phyloP scores from a whole-genome alignment of 2,797 vertebrate genomes.

The Intellagama lesueurii region DNA sequence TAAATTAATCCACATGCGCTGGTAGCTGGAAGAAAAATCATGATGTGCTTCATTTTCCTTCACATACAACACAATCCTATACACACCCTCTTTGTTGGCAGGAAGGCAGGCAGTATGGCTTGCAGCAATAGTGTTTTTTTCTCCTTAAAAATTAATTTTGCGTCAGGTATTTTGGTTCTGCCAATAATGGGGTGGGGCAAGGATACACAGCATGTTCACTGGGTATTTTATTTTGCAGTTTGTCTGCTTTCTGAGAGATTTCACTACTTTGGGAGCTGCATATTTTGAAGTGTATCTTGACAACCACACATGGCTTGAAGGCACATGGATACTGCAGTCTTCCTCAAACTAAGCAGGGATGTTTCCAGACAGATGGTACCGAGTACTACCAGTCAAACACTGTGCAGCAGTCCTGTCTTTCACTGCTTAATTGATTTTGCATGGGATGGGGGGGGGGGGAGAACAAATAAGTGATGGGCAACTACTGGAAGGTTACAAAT shows the following conservation, averaged over 20 bases:
- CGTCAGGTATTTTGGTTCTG: not conserved
- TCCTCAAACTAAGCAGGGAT: not conserved
- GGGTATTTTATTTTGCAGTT: not conserved
- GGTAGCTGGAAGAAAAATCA: not conserved
- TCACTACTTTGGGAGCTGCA: not conserved
- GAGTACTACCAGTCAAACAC: not conserved
- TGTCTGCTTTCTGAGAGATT: not conserved
- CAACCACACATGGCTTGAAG: not conserved
- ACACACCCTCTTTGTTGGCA: not conserved
- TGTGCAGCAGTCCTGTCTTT: not conserved
- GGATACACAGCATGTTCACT: not conserved
- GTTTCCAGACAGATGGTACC: not conserved
- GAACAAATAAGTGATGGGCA: not conserved
- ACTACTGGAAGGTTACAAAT: not conserved
- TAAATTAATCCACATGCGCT: not conserved
- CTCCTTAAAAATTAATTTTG: not conserved
- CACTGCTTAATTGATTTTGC: not conserved
- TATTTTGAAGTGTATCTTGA: slow-evolving; percentile 1
- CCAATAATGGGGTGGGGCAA: not conserved
- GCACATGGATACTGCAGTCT: not conserved
- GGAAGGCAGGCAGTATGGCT: not conserved
- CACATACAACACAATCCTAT: not conserved
- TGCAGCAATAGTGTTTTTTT: not conserved
- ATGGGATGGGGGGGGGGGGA: not conserved
- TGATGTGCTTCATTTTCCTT: not conserved